Percentiles rank a stretch among this genome's conserved stretches.
phyloP scores from a whole-genome alignment of 2,113 vertebrate genomes.

The Leucoraja erinaceus region DNA sequence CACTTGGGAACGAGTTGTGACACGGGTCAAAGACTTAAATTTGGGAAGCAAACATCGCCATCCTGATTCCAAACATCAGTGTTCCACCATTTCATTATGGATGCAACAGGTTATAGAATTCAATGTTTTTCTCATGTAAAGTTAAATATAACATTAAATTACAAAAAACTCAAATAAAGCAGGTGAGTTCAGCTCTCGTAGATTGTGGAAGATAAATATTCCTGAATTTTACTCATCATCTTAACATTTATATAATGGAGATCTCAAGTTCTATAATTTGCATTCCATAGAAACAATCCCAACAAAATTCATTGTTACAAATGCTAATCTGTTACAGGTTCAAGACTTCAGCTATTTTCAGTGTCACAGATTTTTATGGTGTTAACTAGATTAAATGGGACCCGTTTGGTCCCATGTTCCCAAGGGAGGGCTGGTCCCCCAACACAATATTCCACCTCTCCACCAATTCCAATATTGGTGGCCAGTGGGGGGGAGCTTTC shows the following conservation, averaged over 20 bases:
- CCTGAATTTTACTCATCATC: not conserved
- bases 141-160: not conserved
- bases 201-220: not conserved
- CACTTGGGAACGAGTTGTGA: too few relatives aligned
- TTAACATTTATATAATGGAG: too few relatives aligned
- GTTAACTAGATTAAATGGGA: too few relatives aligned
- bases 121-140: not conserved
- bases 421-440: too few relatives aligned
- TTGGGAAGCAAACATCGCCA: not conserved
- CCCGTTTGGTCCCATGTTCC: too few relatives aligned
- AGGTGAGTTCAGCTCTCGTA: not conserved
- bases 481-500: too few relatives aligned
- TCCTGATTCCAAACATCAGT: not conserved
- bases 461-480: too few relatives aligned
- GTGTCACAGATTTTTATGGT: not conserved
- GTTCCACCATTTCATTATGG: too few relatives aligned
- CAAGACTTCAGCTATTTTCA: not conserved
- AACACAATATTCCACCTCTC: too few relatives aligned
- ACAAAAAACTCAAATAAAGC: not conserved
- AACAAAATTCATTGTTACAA: too few relatives aligned
- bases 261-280: too few relatives aligned
- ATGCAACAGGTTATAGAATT: not conserved
- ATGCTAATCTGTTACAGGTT: not conserved
- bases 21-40: not conserved
- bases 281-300: too few relatives aligned